These are phyloP conservation scores for Argyresthia albistria DNA, from an alignment of 2,888 invertebrate genomes.

Conservation along the genomic window DNA sequence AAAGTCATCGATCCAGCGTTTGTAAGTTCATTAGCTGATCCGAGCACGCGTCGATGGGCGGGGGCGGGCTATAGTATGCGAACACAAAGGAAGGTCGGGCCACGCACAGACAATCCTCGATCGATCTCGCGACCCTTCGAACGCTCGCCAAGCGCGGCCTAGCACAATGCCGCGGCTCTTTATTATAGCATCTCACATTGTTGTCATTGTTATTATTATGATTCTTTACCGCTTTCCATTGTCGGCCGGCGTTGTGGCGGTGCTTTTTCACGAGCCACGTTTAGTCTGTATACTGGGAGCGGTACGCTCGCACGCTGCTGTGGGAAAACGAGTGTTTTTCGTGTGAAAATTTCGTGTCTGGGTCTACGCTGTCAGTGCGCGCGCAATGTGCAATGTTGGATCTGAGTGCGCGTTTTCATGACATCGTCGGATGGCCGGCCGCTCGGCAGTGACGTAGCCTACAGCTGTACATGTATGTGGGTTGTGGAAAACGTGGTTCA, in stretches of 20 bases:
- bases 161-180: conserved; percentile 70
- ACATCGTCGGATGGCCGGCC: not conserved
- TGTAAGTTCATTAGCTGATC: conserved; percentile 1
- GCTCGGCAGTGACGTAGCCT: not conserved
- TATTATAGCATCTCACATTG: conserved; percentile 74
- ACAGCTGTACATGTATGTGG: not conserved
- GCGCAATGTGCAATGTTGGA: conserved; percentile 26
- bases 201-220: conserved; percentile 74
- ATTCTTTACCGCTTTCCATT: conserved; percentile 74
- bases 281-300: conserved; percentile 71
- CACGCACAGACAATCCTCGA: conserved; percentile 18
- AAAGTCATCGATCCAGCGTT: not conserved
- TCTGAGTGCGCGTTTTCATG: conserved; percentile 7
- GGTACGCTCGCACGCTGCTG: conserved; percentile 68
- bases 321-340: conserved; percentile 65
- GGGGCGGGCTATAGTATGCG: conserved; percentile 10
- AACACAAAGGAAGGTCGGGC: conserved; percentile 35
- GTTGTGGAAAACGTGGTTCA: not conserved
- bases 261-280: conserved; percentile 71
- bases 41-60: conserved; percentile 6
- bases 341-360: conserved; percentile 50
- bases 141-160: conserved; percentile 53
- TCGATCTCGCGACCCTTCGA: conserved; percentile 71
- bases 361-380: conserved; percentile 38
- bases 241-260: conserved; percentile 70